These are phyloP conservation scores for Mionectes macconnelli DNA, from an alignment of 2,113 vertebrate species.

Conservation along the genomic window DNA sequence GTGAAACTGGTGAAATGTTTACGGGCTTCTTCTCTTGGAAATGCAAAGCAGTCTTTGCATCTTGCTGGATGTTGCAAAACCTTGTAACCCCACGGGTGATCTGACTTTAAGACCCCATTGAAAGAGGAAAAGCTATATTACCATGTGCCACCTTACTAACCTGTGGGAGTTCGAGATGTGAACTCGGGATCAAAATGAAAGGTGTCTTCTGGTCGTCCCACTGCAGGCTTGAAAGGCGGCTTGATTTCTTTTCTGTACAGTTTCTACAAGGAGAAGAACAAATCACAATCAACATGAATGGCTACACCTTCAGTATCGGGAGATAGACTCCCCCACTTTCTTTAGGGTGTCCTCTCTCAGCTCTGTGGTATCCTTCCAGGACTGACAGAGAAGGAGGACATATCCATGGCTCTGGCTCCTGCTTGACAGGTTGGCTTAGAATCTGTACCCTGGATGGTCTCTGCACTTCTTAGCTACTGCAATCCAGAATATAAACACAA, in stretches of 20 bases:
- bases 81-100: neutral
- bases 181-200: conserved; percentile 98
- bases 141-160: conserved; percentile 46
- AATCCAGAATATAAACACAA: neutral
- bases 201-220: conserved; percentile 93
- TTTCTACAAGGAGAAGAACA: conserved; percentile 73
- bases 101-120: neutral
- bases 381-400: neutral
- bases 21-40: neutral
- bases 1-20: neutral
- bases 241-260: conserved; percentile 90
- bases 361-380: neutral
- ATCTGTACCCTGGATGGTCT: neutral
- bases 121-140: neutral
- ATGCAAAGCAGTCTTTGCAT: neutral
- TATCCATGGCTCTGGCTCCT: neutral
- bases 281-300: neutral
- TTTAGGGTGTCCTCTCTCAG: neutral
- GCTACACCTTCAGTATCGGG: neutral
- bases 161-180: conserved; percentile 93
- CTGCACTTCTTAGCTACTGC: neutral
- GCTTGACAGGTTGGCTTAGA: rapidly evolving
- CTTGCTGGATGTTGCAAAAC: neutral
- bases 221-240: conserved; percentile 92
- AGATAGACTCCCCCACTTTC: rapidly evolving